Conservation (phyloP, 2,797 vertebrate genomes). For the Poeciliopsis gracilis region DNA sequence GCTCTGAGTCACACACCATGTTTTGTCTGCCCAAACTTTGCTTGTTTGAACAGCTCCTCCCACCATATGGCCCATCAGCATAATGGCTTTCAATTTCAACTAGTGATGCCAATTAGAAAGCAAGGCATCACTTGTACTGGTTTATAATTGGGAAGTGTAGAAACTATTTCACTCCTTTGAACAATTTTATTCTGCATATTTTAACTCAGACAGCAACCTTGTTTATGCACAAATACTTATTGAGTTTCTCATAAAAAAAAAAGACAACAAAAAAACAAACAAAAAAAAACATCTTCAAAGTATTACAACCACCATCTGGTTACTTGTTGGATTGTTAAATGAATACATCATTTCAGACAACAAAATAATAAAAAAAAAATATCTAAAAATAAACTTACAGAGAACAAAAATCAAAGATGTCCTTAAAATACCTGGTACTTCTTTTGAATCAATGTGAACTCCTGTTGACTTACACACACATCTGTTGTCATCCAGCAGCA, state of each 20-base stretch:
- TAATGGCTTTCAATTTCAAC: conserved; percentile 30
- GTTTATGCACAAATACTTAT: background rate
- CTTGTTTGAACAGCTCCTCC: conserved; percentile 52
- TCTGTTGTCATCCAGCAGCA: conserved; percentile 95
- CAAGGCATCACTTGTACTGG: conserved; percentile 11
- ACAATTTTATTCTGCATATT: conserved; percentile 7
- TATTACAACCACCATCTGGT: background rate
- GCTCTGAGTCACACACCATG: conserved; percentile 21
- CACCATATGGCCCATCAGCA: conserved; percentile 38
- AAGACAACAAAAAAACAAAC: background rate
- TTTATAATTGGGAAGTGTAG: conserved; percentile 16
- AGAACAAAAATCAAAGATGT: background rate
- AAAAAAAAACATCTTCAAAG: background rate
- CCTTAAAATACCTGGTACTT: background rate
- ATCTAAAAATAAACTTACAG: background rate
- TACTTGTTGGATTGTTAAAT: background rate
- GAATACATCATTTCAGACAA: background rate
- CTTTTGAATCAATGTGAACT: conserved; percentile 17
- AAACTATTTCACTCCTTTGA: conserved; percentile 19
- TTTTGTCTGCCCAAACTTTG: conserved; percentile 40
- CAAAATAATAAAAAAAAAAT: background rate
- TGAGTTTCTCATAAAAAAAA: background rate
- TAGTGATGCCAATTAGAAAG: conserved; percentile 42
- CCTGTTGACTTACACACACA: conserved; percentile 94
- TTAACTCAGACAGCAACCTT: background rate